Evolutionary conservation across 2,797 vertebrate species (phyloP), one percentile per base, ranked within the genome.

Genomic region (Danionella dracula): DNA sequence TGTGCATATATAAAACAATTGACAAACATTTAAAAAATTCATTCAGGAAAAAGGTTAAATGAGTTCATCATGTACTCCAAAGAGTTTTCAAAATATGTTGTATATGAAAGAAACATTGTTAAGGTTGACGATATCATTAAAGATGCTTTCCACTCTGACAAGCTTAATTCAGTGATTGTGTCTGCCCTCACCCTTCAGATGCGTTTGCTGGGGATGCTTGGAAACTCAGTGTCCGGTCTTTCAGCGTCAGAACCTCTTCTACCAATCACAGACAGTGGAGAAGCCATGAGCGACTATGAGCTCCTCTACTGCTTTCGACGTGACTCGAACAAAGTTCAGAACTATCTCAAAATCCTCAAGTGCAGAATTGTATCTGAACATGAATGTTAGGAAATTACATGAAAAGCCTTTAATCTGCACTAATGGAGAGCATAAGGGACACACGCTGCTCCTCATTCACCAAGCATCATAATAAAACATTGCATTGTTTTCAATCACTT

Each of bases 261-360:
- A 17, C n/a, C 77, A 31, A 34, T 71, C 0, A 64, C 86, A 0
- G 68, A 81, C 53, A 81, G 71, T 1, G 73, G 75, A 1, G 87
- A 88, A 66, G 80, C 74, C 64, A 90, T 91, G 88, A 92, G 84
- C 42, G 83, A 90, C 81, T 87, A 88, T 1, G 85, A 91, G 61
- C 89, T 93, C 42, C 87, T 93, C 48, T 89, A 87, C 78, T 94
- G 93, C 70, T 92, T 93, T 56, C 88, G 91, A 42, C 83, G 91
- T 61, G 91, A 93, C 72, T 90, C 91, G 31, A 89, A 89, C 80
- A 93, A 93, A 80, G 87, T 92, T 61, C 90, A 92, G 84, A 92
- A 89, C 82, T 93, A 90, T 83, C 79, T 93, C 76, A 93, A 90
- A 84, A 86, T 93, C 77, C 88, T 93, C 1, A 92, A 92, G 78